A percentile compares a stretch with the other conserved stretches of the same genome.
These are phyloP conservation scores for Poeciliopsis turneri DNA, from an alignment of 2,797 vertebrate species.

Conservation along the genomic window DNA sequence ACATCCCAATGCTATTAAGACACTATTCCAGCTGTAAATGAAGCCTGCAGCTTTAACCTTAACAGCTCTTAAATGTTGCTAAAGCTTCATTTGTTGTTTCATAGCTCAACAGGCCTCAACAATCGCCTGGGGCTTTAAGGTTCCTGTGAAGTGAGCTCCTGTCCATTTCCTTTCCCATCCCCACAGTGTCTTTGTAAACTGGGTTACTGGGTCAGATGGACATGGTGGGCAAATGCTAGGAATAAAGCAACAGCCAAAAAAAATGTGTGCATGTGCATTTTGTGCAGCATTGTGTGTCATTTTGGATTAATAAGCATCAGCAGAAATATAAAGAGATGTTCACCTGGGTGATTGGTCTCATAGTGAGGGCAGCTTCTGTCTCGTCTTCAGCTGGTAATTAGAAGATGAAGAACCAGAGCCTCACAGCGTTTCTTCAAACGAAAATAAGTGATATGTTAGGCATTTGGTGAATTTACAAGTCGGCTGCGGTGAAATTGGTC, in stretches of 20 bases:
- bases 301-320: not conserved
- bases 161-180: conserved; percentile 71
- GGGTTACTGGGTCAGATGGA: conserved; percentile 58
- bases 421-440: not conserved
- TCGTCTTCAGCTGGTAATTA: not conserved
- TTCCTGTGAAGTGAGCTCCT: conserved; percentile 77
- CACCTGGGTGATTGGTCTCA: not conserved
- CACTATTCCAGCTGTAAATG: not conserved
- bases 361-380: not conserved
- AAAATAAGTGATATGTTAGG: not conserved
- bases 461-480: not conserved
- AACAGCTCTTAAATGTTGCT: not conserved
- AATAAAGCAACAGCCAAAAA: conserved; percentile 62
- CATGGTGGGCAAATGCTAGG: conserved; percentile 54
- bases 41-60: not conserved
- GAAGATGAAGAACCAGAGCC: not conserved
- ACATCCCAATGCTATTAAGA: not conserved
- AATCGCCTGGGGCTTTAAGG: conserved; percentile 60
- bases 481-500: not conserved
- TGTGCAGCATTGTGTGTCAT: conserved; percentile 12
- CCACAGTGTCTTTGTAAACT: conserved; percentile 77
- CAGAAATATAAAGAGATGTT: not conserved
- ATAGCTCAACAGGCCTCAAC: conserved; percentile 57
- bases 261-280: conserved; percentile 42
- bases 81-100: not conserved